Evolutionary conservation across 2,797 vertebrate species (phyloP), one percentile per base, ranked within the genome.

Genomic region (Chromis chromis): DNA sequence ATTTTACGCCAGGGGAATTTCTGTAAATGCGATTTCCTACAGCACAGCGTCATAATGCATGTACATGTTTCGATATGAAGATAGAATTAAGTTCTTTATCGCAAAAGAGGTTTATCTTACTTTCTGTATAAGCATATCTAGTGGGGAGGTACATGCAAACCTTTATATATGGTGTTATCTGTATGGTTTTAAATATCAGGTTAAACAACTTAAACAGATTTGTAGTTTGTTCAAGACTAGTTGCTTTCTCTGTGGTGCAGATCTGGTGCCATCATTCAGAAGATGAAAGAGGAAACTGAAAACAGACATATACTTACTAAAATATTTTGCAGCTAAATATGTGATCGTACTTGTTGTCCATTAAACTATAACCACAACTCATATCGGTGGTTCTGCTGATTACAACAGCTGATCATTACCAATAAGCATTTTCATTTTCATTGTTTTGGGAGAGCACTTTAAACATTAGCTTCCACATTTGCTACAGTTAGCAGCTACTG

Each of bases 1-100:
- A 55, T 19, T 40, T 69, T 61, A 52, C 40, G 50, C 24, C 33
- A 48, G 16, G 24, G 5, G 14, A 21, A 46, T 72, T 64, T 68
- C 1, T 71, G 22, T 52, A 17, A 68, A 76, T 76, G 36, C 7
- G 39, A 27, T 70, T 62, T 76, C 58, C 25, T 52, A n/a, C 16
- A 6, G 53, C 7, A 46, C 44, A 4, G 42, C 58, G 53, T 65
- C 25, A n/a, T 21, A 31, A 52, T 9, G 28, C 28, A 48, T 57
- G 11, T 12, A 28, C 0, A 0, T 7, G 54, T 61, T 56, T 55
- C 28, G 10, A 21, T 8, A 0, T 36, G 22, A 42, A 27, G 49
- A 54, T 25, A 44, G 19, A 63, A 67, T 24, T 54, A 16, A 12
- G 31, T 27, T 65, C 5, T 81, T 44, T 71, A n/a, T 46, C 52